phyloP scores from a whole-genome alignment of 2,888 invertebrate genomes.

The Pyrrhosoma nymphula region DNA sequence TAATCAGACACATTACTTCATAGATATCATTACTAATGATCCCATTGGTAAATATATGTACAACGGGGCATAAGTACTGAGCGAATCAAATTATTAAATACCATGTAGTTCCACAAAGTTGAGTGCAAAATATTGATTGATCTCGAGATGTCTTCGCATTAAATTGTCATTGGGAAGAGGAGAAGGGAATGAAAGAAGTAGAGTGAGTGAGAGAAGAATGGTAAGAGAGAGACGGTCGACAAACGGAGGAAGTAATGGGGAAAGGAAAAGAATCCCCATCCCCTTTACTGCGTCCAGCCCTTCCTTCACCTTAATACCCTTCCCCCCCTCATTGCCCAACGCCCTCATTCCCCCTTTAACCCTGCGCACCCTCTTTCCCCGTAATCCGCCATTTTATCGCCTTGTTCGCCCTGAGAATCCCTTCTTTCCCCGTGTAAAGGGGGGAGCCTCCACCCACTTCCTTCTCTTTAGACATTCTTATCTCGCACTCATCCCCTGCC shows the following conservation, averaged over 20 bases:
- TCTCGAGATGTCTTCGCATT: no score
- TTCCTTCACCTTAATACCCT: slow-evolving; percentile 14
- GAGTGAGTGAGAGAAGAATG: no score
- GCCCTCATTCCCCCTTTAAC: not conserved
- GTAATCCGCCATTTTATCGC: not conserved
- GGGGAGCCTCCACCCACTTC: not conserved
- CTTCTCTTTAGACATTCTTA: slow-evolving; percentile 17
- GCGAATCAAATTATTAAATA: no score
- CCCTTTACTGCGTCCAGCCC: not conserved
- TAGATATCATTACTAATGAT: no score
- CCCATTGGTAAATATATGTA: no score
- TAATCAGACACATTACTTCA: no score
- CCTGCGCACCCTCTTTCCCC: not conserved
- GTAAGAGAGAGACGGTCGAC: no score
- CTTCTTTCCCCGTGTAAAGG: not conserved
- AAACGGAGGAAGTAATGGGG: not conserved
- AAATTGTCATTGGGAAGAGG: not conserved
- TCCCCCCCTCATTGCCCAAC: not conserved
- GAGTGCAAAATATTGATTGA: no score
- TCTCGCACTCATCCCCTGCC: not conserved
- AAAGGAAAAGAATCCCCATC: not conserved
- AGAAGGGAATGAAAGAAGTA: not conserved
- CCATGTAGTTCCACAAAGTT: no score
- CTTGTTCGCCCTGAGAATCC: not conserved
- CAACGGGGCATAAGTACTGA: no score